These are phyloP conservation scores for Drosophila guanche DNA, from an alignment of 1,140 invertebrate genomes.

Conservation along the genomic window DNA sequence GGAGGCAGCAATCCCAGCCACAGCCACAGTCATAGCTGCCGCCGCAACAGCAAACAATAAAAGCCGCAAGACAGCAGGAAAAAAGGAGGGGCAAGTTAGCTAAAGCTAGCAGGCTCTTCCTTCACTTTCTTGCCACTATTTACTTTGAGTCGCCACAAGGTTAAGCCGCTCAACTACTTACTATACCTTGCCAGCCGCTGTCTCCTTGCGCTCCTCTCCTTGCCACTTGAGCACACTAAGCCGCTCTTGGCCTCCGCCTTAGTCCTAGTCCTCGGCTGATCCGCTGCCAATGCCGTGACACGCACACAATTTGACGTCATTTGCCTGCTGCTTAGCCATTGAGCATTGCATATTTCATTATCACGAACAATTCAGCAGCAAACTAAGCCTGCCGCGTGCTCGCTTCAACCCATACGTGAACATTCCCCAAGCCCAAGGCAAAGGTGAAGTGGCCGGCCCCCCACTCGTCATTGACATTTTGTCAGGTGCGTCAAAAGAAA, in stretches of 20 bases:
- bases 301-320: slow-evolving; percentile 69
- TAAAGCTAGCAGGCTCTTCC: slow-evolving; percentile 30
- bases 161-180: slow-evolving; percentile 72
- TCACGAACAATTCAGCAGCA: slow-evolving; percentile 44
- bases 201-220: slow-evolving; percentile 9
- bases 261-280: neutral
- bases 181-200: slow-evolving; percentile 30
- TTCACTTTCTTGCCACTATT: slow-evolving; percentile 47
- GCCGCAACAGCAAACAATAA: slow-evolving; percentile 48
- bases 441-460: slow-evolving; percentile 42
- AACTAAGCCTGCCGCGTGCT: slow-evolving; percentile 36
- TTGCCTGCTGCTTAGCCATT: slow-evolving; percentile 45
- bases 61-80: slow-evolving; percentile 29
- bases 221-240: slow-evolving; percentile 68
- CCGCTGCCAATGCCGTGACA: slow-evolving; percentile 17
- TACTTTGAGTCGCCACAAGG: slow-evolving; percentile 66
- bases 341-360: slow-evolving; percentile 47
- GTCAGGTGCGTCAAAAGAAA: slow-evolving; percentile 25
- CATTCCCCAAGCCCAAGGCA: slow-evolving; percentile 43
- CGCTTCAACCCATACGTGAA: neutral
- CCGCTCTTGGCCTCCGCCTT: slow-evolving; percentile 25
- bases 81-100: neutral
- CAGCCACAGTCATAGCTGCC: slow-evolving; percentile 2
- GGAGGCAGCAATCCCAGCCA: slow-evolving; percentile 5
- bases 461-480: slow-evolving; percentile 60